Base-by-base conservation (phyloP, 2,888 invertebrate genomes). In the Acanthosepion esculentum region DNA sequence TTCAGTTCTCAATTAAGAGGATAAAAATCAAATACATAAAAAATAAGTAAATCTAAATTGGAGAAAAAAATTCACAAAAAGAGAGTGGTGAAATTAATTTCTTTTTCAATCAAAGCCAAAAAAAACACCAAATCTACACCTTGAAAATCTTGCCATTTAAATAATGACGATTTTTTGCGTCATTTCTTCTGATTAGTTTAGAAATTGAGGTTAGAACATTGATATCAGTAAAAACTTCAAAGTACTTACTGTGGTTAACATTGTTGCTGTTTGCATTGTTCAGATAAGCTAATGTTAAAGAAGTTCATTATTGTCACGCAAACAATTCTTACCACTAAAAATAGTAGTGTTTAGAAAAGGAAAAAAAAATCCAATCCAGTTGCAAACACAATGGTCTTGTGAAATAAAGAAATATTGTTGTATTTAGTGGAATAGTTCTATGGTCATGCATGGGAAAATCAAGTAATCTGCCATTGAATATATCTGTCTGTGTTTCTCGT, bases 371-470 rank as follows among this genome's bases (percentile, higher is more conserved):
- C 78, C 33, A 78, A 78, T n/a, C 78, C 78, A 7, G 78, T 8
- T 15, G 78, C 12, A 78, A 78, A 78, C 78, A 78, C 78, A 78
- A 78, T 78, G 78, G 78, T 78, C 33, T 78, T 78, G n/a, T 78
- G 33, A n/a, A 78, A 78, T 78, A n/a, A 78, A 78, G n/a, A 78
- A 78, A 78, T n/a, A 78, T 78, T 78, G 78, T 33, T n/a, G n/a
- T 78, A 78, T 78, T 78, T 78, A 78, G n/a, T 78, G 78, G n/a
- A n/a, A 78, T 78, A n/a, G n/a, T 33, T 78, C 78, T 78, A 78
- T 78, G 78, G 78, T 78, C 78, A n/a, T 78, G 29, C 26, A 64
- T 64, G 29, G 64, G 26, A 64, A 64, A 26, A 64, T 64, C 64
- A 64, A 64, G 64, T 23, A 23, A 23, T 64, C 64, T 64, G 29